Percentiles rank a stretch among this genome's conserved stretches.
Conservation (phyloP, 2,797 vertebrate species). For the Jordanella pulchra region DNA sequence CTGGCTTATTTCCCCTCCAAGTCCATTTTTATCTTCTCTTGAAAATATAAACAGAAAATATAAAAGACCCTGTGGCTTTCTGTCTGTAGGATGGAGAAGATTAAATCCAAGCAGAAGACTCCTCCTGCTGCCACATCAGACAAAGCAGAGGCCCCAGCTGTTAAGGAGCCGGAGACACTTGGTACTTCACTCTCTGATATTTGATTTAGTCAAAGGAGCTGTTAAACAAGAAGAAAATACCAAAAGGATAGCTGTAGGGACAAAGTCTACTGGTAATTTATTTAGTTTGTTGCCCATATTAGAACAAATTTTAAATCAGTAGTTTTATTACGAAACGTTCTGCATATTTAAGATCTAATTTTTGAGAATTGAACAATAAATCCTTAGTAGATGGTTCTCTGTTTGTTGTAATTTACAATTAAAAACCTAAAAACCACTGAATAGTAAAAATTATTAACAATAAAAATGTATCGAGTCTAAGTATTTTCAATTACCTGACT, state of each 20-base stretch:
- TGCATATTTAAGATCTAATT: background rate
- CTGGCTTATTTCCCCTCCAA: background rate
- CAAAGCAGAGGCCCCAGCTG: conserved; percentile 28
- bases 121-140: conserved; percentile 34
- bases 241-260: background rate
- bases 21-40: conserved; percentile 5
- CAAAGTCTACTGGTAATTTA: background rate
- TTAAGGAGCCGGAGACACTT: conserved; percentile 35
- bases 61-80: background rate
- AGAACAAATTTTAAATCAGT: background rate
- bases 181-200: conserved; percentile 39
- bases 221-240: background rate
- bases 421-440: no score
- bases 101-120: conserved; percentile 78
- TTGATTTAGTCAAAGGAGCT: background rate
- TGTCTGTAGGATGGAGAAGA: conserved; percentile 80
- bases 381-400: background rate
- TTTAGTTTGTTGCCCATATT: background rate
- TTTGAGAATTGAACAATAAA: background rate
- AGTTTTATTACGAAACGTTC: background rate
- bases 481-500: background rate
- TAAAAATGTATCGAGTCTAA: background rate
- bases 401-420: no score
- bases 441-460: no score
- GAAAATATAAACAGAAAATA: background rate